Base-by-base conservation (phyloP, 2,888 invertebrate species). In the Orthonevra nobilis region DNA sequence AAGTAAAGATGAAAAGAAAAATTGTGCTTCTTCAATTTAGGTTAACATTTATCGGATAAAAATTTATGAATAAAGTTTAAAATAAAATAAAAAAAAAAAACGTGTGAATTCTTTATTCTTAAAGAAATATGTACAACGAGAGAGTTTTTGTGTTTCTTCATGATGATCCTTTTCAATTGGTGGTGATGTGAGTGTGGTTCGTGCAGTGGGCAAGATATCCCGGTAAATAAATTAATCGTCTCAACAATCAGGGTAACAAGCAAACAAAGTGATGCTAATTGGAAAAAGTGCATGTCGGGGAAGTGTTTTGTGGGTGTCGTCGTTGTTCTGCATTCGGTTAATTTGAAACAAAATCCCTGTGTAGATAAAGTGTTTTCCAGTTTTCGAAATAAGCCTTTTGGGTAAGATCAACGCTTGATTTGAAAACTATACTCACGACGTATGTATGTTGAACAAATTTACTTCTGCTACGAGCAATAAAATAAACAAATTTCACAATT, bases 181-280 rank as follows among this genome's bases (percentile, higher is more conserved):
- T 77, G 64, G 77, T 77, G 77, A 77, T 46, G 56, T 64, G 75
- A 66, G 79, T 61, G 79, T 73, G 79, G n/a, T 23, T 23, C 64
- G 79, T 60, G 66, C 23, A 36, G 69, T 75, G 32, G 72, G 26
- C 10, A 19, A 60, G 52, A 34, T 14, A 42, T 5, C 46, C 19
- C 36, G 68, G 36, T 56, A 46, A 19, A 5, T 10, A 56, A 42
- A 19, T 19, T 17, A 60, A 52, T 23, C 36, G 20, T 12, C 12
- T 19, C 34, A n/a, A 20, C 14, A 14, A 9, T 26, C 19, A 58
- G 17, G 46, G 46, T 60, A 36, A 15, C n/a, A n/a, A n/a, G n/a
- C n/a, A n/a, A n/a, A n/a, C n/a, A n/a, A n/a, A 40, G 23, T 20
- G 44, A 42, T 20, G n/a, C 36, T 38, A 10, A 12, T 38, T 28